These are phyloP conservation scores for Tribolium madens DNA, from an alignment of 1,140 invertebrate genomes.

Conservation along the genomic window DNA sequence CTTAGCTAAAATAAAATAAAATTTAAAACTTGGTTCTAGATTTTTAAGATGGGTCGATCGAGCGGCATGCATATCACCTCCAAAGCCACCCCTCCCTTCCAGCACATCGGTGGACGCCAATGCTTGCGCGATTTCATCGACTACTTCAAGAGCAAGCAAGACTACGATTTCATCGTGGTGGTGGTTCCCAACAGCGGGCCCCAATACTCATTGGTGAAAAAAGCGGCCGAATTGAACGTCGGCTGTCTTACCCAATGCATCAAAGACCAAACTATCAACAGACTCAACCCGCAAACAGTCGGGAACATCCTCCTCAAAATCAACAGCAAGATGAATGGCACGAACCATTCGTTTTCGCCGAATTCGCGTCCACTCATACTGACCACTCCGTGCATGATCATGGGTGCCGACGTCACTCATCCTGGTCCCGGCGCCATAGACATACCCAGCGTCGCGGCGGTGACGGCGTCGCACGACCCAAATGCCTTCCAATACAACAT, in stretches of 20 bases:
- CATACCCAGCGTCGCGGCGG: conserved; percentile 89
- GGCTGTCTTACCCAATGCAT: conserved; percentile 88
- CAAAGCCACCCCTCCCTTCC: conserved; percentile 29
- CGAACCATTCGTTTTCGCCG: conserved; percentile 79
- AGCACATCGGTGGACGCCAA: conserved; percentile 32
- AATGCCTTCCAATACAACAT: conserved; percentile 78
- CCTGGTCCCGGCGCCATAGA: conserved; percentile 77
- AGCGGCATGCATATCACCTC: conserved; percentile 48
- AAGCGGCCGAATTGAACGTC: conserved; percentile 78
- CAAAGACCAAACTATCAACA: conserved; percentile 71
- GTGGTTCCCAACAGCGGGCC: conserved; percentile 66
- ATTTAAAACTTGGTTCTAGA: too few species aligned
- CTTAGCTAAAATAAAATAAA: too few species aligned
- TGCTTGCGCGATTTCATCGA: conserved; percentile 33
- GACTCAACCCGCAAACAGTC: conserved; percentile 67
- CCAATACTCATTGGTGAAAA: conserved; percentile 73
- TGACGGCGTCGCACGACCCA: conserved; percentile 77
- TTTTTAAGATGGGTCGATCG: conserved; percentile 27
- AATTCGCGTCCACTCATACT: conserved; percentile 62
- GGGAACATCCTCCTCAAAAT: conserved; percentile 87
- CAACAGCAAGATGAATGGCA: conserved; percentile 85
- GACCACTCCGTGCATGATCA: conserved; percentile 60
- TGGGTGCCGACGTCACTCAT: conserved; percentile 89
- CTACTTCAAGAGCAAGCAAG: conserved; percentile 47
- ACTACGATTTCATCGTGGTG: conserved; percentile 69